Evolutionary conservation across 2,797 vertebrate genomes (phyloP).

Genomic region (Loriculus beryllinus): DNA sequence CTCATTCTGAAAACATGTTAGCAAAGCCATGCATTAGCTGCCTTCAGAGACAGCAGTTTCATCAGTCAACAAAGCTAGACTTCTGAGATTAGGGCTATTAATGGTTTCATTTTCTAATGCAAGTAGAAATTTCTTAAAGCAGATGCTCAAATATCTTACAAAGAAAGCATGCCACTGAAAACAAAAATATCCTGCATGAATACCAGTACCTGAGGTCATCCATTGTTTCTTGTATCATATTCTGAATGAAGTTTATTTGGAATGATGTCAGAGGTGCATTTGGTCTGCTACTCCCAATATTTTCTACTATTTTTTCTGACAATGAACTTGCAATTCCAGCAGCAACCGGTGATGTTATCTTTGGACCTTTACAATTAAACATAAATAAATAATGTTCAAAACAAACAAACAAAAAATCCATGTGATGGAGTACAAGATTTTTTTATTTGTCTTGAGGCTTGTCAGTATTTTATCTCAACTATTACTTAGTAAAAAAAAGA

Average conservation of each 20-base stretch:
- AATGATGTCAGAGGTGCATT: slow-evolving; percentile 87
- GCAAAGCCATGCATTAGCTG: neutral
- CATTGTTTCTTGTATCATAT: slow-evolving; percentile 95
- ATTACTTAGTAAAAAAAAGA: neutral
- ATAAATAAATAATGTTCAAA: neutral
- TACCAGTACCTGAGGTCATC: slow-evolving; percentile 90
- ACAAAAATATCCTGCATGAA: neutral
- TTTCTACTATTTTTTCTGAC: slow-evolving; percentile 85
- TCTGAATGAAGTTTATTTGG: slow-evolving; percentile 94
- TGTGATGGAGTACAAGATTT: neutral
- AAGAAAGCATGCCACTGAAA: neutral
- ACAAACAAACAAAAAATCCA: neutral
- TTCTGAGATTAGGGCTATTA: neutral
- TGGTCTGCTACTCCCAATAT: slow-evolving; percentile 77
- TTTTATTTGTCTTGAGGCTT: neutral
- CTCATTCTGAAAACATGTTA: neutral
- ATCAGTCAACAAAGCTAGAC: neutral
- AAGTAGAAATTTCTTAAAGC: neutral
- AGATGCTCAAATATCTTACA: neutral
- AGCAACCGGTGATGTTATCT: slow-evolving; percentile 67
- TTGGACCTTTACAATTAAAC: slow-evolving; percentile 66
- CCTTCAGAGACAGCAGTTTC: neutral
- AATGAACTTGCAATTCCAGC: slow-evolving; percentile 80
- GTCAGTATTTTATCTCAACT: neutral
- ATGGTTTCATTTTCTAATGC: neutral